A percentile compares a stretch with the other conserved stretches of the same genome.
phyloP scores from a whole-genome alignment of 2,888 invertebrate genomes.

The Cantharis rustica region DNA sequence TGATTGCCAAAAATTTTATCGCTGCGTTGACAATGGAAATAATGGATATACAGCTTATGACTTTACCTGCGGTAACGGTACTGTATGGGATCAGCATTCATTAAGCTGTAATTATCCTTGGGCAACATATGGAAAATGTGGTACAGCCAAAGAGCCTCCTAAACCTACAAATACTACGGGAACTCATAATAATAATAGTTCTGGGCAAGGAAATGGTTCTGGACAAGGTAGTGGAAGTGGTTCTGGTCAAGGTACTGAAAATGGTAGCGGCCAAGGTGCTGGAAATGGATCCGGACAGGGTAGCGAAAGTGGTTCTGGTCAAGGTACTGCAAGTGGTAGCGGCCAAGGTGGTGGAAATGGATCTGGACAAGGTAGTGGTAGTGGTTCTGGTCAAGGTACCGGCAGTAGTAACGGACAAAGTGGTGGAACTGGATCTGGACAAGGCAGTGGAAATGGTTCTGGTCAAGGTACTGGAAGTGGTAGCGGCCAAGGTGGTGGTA shows the following conservation, averaged over 20 bases:
- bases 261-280: not conserved
- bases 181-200: not conserved
- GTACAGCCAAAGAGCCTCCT: conserved; percentile 6
- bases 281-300: not conserved
- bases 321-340: not conserved
- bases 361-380: not conserved
- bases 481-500: not conserved
- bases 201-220: too few relatives aligned
- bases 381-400: not conserved
- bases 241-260: not conserved
- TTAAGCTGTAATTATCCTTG: conserved; percentile 17
- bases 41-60: conserved; percentile 68
- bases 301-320: not conserved
- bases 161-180: not conserved
- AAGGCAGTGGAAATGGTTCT: not conserved
- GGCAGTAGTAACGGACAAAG: not conserved
- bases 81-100: conserved; percentile 27
- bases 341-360: not conserved
- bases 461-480: not conserved
- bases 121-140: conserved; percentile 30
- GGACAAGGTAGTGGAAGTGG: not conserved
- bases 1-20: conserved; percentile 76
- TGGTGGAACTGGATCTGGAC: not conserved
- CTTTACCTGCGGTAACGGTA: conserved; percentile 69
- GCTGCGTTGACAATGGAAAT: conserved; percentile 67